Evolutionary conservation across 2,797 vertebrate species (phyloP), one percentile per base, ranked within the genome.

Genomic region (Cottoperca gobio): DNA sequence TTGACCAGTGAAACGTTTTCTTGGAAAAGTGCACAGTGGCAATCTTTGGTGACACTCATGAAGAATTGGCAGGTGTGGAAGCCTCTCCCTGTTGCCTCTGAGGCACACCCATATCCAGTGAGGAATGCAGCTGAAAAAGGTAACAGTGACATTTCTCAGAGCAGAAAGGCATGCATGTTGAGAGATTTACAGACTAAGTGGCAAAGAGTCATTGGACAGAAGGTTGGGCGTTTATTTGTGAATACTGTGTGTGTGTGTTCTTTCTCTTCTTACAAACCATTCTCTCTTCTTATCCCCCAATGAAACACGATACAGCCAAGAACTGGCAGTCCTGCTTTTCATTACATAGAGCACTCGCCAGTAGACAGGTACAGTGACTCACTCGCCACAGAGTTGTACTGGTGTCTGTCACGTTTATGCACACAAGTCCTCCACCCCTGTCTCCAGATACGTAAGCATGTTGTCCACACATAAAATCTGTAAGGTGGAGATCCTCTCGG

Each of bases 261-360:
- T 69, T 83, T 68, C 65, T 71, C 70, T 68, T 61, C 5, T 61
- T 77, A 54, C 19, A 70, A 73, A 48, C 33, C 28, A 68, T 5
- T 72, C 48, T 74, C 45, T 75, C 9, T 19, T 79, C 67, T 64
- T 78, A 78, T 88, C 71, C 45, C n/a, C n/a, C 31, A 16, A 1
- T 50, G 73, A 78, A 74, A 82, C 42, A 65, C 26, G 60, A 87
- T 31, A 61, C 58, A 26, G 50, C 35, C 24, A 17, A 82, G 69
- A 90, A 81, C 76, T 33, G 78, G 61, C 82, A 79, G 46, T 86
- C 87, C 82, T 86, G 81, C 86, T 90, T 91, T 86, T 71, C 28
- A 64, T 79, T 74, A 48, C 70, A 73, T 70, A 53, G 46, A 60
- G 9, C 23, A 19, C 24, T 84, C 54, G 40, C 59, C 40, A 76